Evolutionary conservation across 30 jellyfish, hydroid and myxozoan species (phyloP), one percentile per base, ranked within the genome.

Genomic region (Pseudorhiza aurosa): DNA sequence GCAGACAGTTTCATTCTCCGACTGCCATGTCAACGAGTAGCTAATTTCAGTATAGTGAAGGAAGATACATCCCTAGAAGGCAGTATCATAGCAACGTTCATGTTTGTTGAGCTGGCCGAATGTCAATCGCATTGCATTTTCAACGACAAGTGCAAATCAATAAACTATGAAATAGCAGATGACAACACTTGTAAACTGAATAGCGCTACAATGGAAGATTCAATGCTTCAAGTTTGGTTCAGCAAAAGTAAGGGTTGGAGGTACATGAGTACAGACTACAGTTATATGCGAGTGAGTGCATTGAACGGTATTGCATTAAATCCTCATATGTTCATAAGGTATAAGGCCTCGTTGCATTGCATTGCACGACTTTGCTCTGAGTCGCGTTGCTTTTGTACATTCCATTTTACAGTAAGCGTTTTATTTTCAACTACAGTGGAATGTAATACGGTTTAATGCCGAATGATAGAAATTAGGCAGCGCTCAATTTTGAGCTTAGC

Each of bases 151-250:
- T 77, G 89, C 81, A 22, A 29, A 29, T 77, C 89, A 1, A 77
- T 77, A 26, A 77, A 77, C 18, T 37, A 58, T 24, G 75, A 77
- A 63, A 15, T 0, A 1, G 6, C 18, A 0, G 75, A 65, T 29
- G 89, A 63, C n/a, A 47, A 62, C 5, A 44, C 37, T 35, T 77
- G 89, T 35, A 51, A 77, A 44, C 50, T 77, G 74, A 77, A 77
- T 26, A 63, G 39, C 53, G n/a, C 37, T 22, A 77, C 89, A 0
- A 63, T 68, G 2, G 89, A 59, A 58, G 89, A 77, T 45, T 15
- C 19, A 2, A 46, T 81, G 21, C 49, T 40, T 60, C 18, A 15
- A 10, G 47, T 31, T 29, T 27, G 17, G 22, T 25, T 77, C 8
- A 62, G 58, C 12, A 9, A 47, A 9, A 77, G 47, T 29, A 24